A percentile compares a stretch with the other conserved stretches of the same genome.
These are phyloP conservation scores for Empis livida DNA, from an alignment of 2,888 invertebrate genomes.

Conservation along the genomic window DNA sequence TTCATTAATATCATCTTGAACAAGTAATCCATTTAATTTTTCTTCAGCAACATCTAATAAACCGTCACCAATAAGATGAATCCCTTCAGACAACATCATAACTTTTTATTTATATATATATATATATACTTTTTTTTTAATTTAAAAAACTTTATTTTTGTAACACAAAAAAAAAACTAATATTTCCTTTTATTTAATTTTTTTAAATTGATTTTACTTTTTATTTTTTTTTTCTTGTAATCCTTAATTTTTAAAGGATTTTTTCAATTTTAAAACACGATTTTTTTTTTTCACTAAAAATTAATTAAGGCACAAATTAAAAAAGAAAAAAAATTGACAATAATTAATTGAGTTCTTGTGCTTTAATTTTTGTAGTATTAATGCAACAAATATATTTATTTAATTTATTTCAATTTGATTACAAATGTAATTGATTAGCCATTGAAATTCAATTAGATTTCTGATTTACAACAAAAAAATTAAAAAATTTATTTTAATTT, in stretches of 20 bases:
- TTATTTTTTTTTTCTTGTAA: neutral
- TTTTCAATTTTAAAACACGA: neutral
- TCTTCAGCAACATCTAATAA: slow-evolving; percentile 59
- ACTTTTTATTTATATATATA: too few relatives aligned
- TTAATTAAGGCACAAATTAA: too few relatives aligned
- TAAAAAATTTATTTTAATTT: too few relatives aligned
- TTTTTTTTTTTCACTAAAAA: too few relatives aligned
- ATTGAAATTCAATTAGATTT: too few relatives aligned
- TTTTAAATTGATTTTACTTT: neutral
- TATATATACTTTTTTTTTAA: neutral
- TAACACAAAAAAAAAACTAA: neutral
- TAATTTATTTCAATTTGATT: too few relatives aligned
- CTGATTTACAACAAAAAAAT: too few relatives aligned
- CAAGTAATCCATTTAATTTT: slow-evolving; percentile 52
- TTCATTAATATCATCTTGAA: slow-evolving; percentile 59
- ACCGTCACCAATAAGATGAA: slow-evolving; percentile 46
- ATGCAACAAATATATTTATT: too few relatives aligned
- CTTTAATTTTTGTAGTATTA: too few relatives aligned
- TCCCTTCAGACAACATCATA: slow-evolving; percentile 32
- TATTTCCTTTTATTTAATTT: neutral
- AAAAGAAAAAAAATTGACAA: too few relatives aligned
- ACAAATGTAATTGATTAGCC: too few relatives aligned
- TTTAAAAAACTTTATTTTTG: neutral
- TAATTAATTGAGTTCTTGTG: too few relatives aligned
- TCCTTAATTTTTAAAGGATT: neutral